A percentile compares a stretch with the other conserved stretches of the same genome.
Evolutionary conservation across 2,888 invertebrate genomes (phyloP).

Genomic region (Yponomeuta malinellus): DNA sequence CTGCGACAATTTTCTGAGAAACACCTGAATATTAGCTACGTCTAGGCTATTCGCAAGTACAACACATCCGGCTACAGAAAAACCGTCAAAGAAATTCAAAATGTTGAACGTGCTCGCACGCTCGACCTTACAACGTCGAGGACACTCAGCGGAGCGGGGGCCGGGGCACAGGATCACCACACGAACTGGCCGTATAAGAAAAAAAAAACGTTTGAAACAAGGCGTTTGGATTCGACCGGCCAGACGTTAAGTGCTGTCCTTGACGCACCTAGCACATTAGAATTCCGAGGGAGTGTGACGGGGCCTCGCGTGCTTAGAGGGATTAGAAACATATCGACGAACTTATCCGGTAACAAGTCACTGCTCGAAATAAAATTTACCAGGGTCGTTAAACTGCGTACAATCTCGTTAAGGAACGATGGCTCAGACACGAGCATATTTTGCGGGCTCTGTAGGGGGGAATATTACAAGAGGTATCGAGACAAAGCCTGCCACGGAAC

Average conservation of each 20-base stretch:
- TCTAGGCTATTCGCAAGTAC: not conserved
- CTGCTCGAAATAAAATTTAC: not conserved
- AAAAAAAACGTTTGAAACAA: slow-evolving; percentile 37
- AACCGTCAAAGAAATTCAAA: slow-evolving; percentile 30
- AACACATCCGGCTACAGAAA: slow-evolving; percentile 43
- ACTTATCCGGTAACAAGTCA: not conserved
- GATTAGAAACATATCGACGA: slow-evolving; percentile 11
- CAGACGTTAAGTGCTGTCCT: slow-evolving; percentile 52
- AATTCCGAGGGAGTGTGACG: slow-evolving; percentile 45
- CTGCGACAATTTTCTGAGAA: not conserved
- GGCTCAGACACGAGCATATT: not conserved
- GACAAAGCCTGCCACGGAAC: slow-evolving; percentile 1
- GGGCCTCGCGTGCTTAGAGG: slow-evolving; percentile 27
- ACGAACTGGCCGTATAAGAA: slow-evolving; percentile 40
- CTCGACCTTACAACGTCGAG: slow-evolving; percentile 49
- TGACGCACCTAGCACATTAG: slow-evolving; percentile 56
- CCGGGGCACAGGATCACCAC: slow-evolving; percentile 31
- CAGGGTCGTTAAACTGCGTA: slow-evolving; percentile 7
- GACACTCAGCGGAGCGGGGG: slow-evolving; percentile 30
- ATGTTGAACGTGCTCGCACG: slow-evolving; percentile 48
- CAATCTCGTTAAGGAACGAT: slow-evolving; percentile 4
- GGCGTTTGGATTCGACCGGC: slow-evolving; percentile 25
- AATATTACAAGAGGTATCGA: not conserved
- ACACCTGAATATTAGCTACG: not conserved
- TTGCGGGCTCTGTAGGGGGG: not conserved